phyloP scores from a whole-genome alignment of 2,888 invertebrate species.

The Leptura quadrifasciata region DNA sequence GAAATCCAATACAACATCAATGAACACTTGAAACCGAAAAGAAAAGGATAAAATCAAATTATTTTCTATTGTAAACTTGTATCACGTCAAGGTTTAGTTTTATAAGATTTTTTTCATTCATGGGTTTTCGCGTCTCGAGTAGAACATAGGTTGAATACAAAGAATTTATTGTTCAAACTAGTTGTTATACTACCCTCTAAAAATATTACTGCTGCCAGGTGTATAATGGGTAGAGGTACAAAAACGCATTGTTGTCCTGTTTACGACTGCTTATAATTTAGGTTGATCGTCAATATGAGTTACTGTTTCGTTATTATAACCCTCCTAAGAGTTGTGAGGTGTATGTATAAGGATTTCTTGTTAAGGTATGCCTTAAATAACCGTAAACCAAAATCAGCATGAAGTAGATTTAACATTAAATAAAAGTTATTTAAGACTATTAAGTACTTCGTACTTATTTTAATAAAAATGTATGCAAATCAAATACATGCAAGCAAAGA shows the following conservation, averaged over 20 bases:
- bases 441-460: no score
- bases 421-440: not conserved
- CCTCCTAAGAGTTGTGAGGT: not conserved
- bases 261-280: not conserved
- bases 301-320: constrained; percentile 1
- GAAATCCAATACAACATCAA: no score
- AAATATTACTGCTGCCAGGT: not conserved
- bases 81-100: no score
- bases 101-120: no score
- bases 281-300: constrained; percentile 7
- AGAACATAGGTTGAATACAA: not conserved
- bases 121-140: not conserved
- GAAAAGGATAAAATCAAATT: no score
- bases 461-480: no score
- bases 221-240: constrained; percentile 5
- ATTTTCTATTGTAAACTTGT: no score
- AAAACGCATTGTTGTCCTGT: not conserved
- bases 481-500: no score
- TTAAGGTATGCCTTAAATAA: not conserved
- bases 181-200: not conserved
- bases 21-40: no score
- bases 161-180: not conserved
- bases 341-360: not conserved
- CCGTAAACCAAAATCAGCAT: not conserved
- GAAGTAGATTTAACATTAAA: not conserved